These are phyloP conservation scores for Acromyrmex echinatior DNA, from an alignment of 1,140 invertebrate genomes.

Conservation along the genomic window DNA sequence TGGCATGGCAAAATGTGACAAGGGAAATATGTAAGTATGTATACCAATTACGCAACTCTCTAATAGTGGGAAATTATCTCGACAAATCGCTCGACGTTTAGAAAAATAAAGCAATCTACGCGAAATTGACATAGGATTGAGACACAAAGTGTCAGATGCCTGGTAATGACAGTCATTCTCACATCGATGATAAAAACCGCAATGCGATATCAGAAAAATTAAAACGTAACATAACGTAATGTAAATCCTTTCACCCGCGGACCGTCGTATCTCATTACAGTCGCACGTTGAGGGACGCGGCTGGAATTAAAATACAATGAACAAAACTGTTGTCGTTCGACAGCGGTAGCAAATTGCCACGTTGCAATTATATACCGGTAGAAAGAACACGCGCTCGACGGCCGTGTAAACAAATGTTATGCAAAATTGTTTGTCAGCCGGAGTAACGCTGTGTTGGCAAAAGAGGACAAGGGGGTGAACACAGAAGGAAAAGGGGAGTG, in stretches of 20 bases:
- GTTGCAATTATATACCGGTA: background rate
- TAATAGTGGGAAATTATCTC: background rate
- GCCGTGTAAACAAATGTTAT: constrained; percentile 54
- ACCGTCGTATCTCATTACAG: background rate
- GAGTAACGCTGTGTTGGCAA: background rate
- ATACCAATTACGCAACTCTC: background rate
- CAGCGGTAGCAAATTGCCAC: constrained; percentile 31
- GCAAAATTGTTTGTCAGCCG: constrained; percentile 36
- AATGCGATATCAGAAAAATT: background rate
- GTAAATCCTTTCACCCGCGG: background rate
- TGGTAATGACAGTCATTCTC: constrained; percentile 13
- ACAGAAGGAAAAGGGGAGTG: background rate
- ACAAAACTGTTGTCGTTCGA: constrained; percentile 37
- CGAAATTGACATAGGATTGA: background rate
- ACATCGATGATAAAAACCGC: background rate
- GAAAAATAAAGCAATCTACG: background rate
- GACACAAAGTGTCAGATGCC: background rate
- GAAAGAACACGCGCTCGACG: constrained; percentile 24
- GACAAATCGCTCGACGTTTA: background rate
- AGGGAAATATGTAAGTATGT: background rate
- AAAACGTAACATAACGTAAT: background rate
- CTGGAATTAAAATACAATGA: constrained; percentile 16
- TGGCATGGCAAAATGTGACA: background rate
- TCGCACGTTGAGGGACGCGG: background rate
- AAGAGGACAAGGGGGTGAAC: background rate